Base-by-base conservation (phyloP, 2,797 vertebrate genomes). In the Luscinia luscinia region DNA sequence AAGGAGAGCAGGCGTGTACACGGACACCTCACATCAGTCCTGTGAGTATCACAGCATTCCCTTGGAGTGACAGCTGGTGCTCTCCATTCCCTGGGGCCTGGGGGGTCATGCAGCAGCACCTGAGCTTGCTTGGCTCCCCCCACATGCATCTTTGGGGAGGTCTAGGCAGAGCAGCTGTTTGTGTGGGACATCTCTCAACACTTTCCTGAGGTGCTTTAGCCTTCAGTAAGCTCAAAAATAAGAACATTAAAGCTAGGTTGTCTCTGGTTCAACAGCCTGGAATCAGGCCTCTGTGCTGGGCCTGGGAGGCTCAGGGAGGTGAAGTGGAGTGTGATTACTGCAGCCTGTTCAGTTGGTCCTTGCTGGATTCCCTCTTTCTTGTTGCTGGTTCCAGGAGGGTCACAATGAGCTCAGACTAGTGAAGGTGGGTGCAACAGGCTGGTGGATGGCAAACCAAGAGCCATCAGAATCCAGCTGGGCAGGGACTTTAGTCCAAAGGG, bases 1-100 rank as follows among this genome's bases (percentile, higher is more conserved):
- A 98, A 98, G 94, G 99, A 99, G 96, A 99, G 98, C 97, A 98
- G 97, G 96, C 98, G 98, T 89, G 96, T 98, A 48, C 97, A 98
- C 0, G 98, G 97, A 63, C 98, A 98, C 76, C 97, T 98, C 82
- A 96, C 97, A 10, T 97, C 98, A 43, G 94, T 98, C 92, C 97
- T 97, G 98, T 99, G 97, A 99, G 99, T 99, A 96, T 96, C 78
- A 43, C 58, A 81, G 84, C 86, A 45, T 84, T 95, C 91, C 85
- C 80, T 20, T 86, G 80, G 82, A 94, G 76, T 75, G 85, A 78
- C 63, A 94, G 93, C 89, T 95, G 95, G 9, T 95, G 78, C 57
- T 74, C 87, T 95, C 91, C 89, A 0, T 94, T 93, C 81, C 91
- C 89, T 68, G 94, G 94, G 93, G 93, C 90, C 84, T 80, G 96